Evolutionary conservation across 2,888 invertebrate species (phyloP), one percentile per base, ranked within the genome.

Genomic region (Flexamia atlantica): DNA sequence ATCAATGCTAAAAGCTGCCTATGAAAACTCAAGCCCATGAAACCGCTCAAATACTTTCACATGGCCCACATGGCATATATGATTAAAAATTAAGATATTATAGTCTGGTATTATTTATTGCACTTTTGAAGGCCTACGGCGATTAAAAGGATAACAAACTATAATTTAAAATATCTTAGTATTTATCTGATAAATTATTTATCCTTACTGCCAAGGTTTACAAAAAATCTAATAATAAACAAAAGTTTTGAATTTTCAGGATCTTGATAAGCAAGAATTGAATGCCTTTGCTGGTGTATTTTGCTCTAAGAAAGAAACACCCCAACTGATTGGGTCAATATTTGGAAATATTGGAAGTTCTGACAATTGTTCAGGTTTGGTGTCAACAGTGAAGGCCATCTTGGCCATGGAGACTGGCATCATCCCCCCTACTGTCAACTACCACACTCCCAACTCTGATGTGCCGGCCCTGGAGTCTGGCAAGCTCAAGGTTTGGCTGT

Each of bases 291-390:
- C 85, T 7, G 84, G 87, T 20, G 64, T 87, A 0, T 85, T 87
- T 64, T 85, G 84, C 20, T 20, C 74, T 0, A 72, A 84, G 0
- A 85, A 86, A 76, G 74, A 72, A n/a, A 50, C 64, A 10, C 92
- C 93, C 4, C 90, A 93, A 17, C 89, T 92, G 25, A 91, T 93
- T 84, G 93, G 93, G 12, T 92, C 92, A 0, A 91, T 92, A 50
- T 93, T 93, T 87, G 92, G 92, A 57, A 93, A 93, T 89, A 91
- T 93, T 90, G 93, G 93, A 1, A 93, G 93, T 87, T 90, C 92
- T 7, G 93, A 93, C 88, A 92, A 92, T 9, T 87, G 88, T 57
- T 88, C 89, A 2, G 88, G 91, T 46, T 88, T 92, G 28, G 90
- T 91, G 46, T 90, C 91, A 2, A 86, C 92, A 42, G 90, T 90